Base-by-base conservation (phyloP, 1,140 invertebrate species). In the Drosophila takahashii region DNA sequence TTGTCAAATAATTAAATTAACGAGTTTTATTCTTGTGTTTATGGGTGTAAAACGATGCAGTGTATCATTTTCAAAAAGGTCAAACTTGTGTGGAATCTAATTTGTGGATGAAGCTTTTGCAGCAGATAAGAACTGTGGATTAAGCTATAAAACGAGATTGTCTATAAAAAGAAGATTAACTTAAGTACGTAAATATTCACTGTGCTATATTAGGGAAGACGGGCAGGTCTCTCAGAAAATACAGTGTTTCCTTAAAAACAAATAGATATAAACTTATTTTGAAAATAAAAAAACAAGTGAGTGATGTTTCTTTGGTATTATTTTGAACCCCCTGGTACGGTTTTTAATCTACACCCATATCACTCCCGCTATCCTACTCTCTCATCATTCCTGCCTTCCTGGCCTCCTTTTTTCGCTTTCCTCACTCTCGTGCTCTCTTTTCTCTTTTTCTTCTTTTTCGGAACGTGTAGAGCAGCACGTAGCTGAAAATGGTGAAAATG, bases 401-500 rank as follows among this genome's bases (percentile, higher is more conserved):
- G 15, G 10, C 36, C 18, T 50, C 18, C 34, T 3, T 65, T 26
- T n/a, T 41, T n/a, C 47, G 29, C 45, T 1, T 22, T 15, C 37
- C 48, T 22, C 45, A 37, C 26, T 26, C 32, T 13, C 44, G 39
- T 48, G 27, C 42, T 66, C 29, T 36, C 32, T 10, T 27, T 34
- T 36, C 27, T 29, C 34, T 22, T 41, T n/a, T 41, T n/a, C 39
- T 39, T 7, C 6, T 15, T 41, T 41, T 39, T 3, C 2, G n/a
- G 18, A 27, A 62, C 72, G 50, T 85, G 81, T 41, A 62, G 41
- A 62, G 74, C 48, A 51, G 67, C 78, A 87, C 78, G 78, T 79
- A 78, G 60, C 74, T 65, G 64, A 29, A 51, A 13, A 8, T 34
- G 27, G 7, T 16, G 32, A 32, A 32, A 32, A 32, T 9, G 22